Conservation (phyloP, 2,888 invertebrate species). For the Dryadula phaetusa region DNA sequence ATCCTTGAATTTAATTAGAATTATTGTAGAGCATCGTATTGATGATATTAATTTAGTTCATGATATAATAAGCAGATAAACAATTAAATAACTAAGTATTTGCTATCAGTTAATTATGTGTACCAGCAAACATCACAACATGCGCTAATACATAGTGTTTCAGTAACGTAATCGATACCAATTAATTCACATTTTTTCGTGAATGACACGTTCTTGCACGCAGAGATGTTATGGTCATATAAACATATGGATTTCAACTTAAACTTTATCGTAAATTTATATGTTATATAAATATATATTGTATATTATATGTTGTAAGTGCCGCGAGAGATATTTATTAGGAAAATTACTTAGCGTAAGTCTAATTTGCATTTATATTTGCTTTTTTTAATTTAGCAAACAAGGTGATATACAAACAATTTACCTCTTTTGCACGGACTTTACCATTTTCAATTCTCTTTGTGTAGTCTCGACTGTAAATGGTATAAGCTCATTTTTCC, state of each 20-base stretch:
- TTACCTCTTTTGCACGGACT: too few species aligned
- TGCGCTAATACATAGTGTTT: constrained; percentile 46
- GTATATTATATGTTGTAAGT: too few species aligned
- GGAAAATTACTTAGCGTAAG: too few species aligned
- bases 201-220: constrained; percentile 28
- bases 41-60: not conserved
- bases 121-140: not conserved
- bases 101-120: not conserved
- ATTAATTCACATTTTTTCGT: constrained; percentile 31
- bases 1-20: constrained; percentile 11
- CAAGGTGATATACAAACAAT: too few species aligned
- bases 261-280: too few species aligned
- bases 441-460: too few species aligned
- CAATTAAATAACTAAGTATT: not conserved
- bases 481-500: not conserved
- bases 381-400: too few species aligned
- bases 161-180: constrained; percentile 49
- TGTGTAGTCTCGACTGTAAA: not conserved
- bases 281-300: too few species aligned
- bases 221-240: not conserved
- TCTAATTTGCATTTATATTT: too few species aligned
- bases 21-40: not conserved
- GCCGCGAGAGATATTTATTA: too few species aligned
- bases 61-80: not conserved
- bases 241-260: too few species aligned